Evolutionary conservation across 2,113 vertebrate species (phyloP).

Genomic region (Martes martes): DNA sequence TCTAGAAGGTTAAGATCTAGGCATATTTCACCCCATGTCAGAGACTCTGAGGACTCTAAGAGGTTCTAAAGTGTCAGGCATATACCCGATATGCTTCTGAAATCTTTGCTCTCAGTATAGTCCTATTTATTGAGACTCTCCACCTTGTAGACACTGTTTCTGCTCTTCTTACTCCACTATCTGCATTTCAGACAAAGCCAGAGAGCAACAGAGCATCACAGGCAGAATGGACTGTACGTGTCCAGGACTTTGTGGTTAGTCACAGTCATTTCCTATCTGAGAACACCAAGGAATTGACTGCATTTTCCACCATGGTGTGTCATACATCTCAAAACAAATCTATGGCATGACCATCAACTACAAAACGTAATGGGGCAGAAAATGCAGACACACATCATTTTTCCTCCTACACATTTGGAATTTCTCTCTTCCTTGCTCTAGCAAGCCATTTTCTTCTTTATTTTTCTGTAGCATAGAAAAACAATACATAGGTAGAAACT

Average conservation of each 20-base stretch:
- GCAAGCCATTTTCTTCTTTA: neutral
- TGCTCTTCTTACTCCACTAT: neutral
- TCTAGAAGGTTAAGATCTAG: neutral
- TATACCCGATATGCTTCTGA: neutral
- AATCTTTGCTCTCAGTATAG: neutral
- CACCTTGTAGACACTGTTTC: neutral
- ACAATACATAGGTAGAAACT: neutral
- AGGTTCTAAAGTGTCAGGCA: neutral
- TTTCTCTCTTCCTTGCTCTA: neutral
- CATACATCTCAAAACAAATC: slow-evolving; percentile 33
- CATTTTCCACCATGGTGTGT: neutral
- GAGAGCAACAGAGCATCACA: neutral
- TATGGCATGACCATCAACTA: slow-evolving; percentile 19
- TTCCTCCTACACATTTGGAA: slow-evolving; percentile 28
- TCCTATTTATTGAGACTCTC: neutral
- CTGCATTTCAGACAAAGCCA: neutral
- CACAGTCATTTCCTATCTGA: slow-evolving; percentile 23
- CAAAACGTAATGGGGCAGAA: slow-evolving; percentile 57
- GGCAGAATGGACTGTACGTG: neutral
- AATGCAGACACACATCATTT: slow-evolving; percentile 38
- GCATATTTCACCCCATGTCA: neutral
- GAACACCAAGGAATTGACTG: slow-evolving; percentile 8
- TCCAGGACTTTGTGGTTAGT: neutral
- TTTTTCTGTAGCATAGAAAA: neutral
- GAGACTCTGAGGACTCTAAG: neutral